These are phyloP conservation scores for Clusia tigrina DNA, from an alignment of 2,888 invertebrate genomes.

Conservation along the genomic window DNA sequence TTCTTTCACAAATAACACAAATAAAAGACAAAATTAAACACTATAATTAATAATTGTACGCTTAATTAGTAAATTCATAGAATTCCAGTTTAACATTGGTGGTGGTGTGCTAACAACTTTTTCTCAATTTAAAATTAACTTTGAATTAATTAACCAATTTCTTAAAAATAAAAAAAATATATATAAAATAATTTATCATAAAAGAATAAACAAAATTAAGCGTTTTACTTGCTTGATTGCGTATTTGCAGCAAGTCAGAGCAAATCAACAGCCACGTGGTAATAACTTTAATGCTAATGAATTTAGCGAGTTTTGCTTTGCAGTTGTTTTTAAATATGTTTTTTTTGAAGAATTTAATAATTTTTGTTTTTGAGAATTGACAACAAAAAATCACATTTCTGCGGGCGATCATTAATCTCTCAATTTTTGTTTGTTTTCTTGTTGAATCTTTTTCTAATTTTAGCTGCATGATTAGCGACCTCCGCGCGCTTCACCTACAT, in stretches of 20 bases:
- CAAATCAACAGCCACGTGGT: too few relatives aligned
- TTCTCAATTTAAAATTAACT: background rate
- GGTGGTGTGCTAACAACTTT: background rate
- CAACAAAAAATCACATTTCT: conserved; percentile 1
- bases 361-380: background rate
- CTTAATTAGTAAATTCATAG: too few relatives aligned
- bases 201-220: conserved; percentile 15
- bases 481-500: background rate
- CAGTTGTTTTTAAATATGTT: too few relatives aligned
- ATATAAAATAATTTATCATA: background rate
- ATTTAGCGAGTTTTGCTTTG: too few relatives aligned
- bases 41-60: too few relatives aligned
- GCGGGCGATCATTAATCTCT: background rate
- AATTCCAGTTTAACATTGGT: background rate
- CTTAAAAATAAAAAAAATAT: background rate
- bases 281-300: too few relatives aligned
- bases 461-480: background rate
- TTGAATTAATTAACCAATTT: too few relatives aligned
- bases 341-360: too few relatives aligned
- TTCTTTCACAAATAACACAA: too few relatives aligned
- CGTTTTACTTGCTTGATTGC: conserved; percentile 21
- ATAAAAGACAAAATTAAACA: too few relatives aligned
- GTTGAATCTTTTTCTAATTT: background rate
- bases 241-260: too few relatives aligned
- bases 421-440: background rate